A percentile compares a stretch with the other conserved stretches of the same genome.
These are phyloP conservation scores for Oligia latruncula DNA, from an alignment of 2,888 invertebrate genomes.

Conservation along the genomic window DNA sequence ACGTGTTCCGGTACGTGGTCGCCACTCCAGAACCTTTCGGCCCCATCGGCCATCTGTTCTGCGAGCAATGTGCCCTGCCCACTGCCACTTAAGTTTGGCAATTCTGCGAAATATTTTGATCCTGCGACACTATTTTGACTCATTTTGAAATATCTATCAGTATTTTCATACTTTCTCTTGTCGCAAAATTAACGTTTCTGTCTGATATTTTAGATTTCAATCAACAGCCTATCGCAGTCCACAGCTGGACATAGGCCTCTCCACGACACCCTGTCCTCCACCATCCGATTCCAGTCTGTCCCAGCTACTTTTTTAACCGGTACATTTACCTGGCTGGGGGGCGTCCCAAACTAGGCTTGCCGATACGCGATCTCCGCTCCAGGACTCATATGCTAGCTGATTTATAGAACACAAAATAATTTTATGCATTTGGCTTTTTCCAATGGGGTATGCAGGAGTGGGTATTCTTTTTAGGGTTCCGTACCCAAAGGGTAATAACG, in stretches of 20 bases:
- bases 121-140: background rate
- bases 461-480: background rate
- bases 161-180: background rate
- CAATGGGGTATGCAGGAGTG: background rate
- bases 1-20: too few relatives aligned
- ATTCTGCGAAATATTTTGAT: background rate
- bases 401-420: background rate
- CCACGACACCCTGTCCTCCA: background rate
- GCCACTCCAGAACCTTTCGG: too few relatives aligned
- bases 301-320: background rate
- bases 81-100: too few relatives aligned
- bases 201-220: background rate
- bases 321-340: background rate
- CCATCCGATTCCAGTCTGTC: background rate
- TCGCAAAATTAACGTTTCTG: background rate
- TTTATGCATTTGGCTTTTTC: background rate
- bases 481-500: too few relatives aligned
- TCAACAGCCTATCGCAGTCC: background rate
- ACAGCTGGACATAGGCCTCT: background rate
- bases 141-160: background rate
- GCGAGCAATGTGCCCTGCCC: too few relatives aligned
- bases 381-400: background rate
- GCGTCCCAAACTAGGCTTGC: background rate
- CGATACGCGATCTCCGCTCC: background rate
- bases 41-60: too few relatives aligned